Evolutionary conservation across 2,888 invertebrate species (phyloP).

Genomic region (Eumacrocentrus americanus): DNA sequence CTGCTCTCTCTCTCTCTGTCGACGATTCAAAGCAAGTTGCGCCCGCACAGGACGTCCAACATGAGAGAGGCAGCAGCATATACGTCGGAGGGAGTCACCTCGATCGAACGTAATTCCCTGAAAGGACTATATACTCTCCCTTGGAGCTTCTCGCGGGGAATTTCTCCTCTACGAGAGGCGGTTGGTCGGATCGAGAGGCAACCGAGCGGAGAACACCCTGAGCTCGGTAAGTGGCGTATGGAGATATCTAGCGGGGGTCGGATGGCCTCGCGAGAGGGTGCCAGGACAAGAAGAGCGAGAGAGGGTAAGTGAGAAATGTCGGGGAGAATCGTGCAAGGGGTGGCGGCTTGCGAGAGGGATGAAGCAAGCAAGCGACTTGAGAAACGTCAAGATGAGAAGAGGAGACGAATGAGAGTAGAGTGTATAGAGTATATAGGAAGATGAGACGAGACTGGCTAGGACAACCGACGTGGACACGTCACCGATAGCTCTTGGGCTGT

Average conservation of each 20-base stretch:
- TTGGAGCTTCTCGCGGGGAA: neutral
- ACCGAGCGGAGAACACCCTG: conserved; percentile 53
- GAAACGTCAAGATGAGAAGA: conserved; percentile 18
- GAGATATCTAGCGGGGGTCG: conserved; percentile 53
- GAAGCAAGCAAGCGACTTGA: conserved; percentile 4
- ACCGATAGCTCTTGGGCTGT: conserved; percentile 39
- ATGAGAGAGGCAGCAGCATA: conserved; percentile 2
- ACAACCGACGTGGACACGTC: conserved; percentile 16
- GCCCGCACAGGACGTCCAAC: conserved; percentile 1
- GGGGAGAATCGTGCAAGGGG: conserved; percentile 11
- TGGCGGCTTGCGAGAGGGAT: conserved; percentile 6
- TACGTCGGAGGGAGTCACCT: conserved; percentile 40
- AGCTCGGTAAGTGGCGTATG: conserved; percentile 56
- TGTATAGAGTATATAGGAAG: conserved; percentile 30
- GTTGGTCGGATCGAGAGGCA: conserved; percentile 37
- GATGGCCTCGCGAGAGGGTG: conserved; percentile 47
- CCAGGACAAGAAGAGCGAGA: conserved; percentile 24
- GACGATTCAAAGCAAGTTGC: conserved; percentile 14
- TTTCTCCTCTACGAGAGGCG: conserved; percentile 18
- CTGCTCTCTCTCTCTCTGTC: neutral
- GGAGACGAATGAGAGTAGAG: conserved; percentile 16
- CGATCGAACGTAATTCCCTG: conserved; percentile 41
- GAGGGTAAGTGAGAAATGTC: conserved; percentile 18
- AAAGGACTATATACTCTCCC: conserved; percentile 38
- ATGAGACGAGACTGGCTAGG: conserved; percentile 29